These are phyloP conservation scores for Leptothorax acervorum DNA, from an alignment of 2,888 invertebrate genomes.

Conservation along the genomic window DNA sequence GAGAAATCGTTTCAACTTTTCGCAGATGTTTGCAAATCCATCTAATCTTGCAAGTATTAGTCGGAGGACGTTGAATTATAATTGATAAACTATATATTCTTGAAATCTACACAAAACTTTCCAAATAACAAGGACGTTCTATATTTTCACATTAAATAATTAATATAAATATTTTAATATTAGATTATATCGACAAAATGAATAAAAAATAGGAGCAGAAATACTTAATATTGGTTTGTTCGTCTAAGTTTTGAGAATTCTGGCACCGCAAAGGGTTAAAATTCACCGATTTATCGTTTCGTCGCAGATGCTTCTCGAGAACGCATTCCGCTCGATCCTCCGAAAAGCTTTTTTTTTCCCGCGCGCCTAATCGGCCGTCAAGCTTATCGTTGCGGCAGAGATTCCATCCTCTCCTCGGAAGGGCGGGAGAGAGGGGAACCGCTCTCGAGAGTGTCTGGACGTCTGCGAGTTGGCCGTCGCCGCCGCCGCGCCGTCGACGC, in stretches of 20 bases:
- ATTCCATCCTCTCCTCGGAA: background rate
- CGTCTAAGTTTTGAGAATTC: background rate
- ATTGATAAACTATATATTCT: background rate
- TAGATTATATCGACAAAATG: background rate
- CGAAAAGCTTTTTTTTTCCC: conserved; percentile 57
- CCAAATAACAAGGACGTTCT: background rate
- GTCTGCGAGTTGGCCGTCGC: conserved; percentile 62
- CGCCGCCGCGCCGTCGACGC: conserved; percentile 38
- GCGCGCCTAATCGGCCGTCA: conserved; percentile 61
- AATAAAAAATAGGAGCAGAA: background rate
- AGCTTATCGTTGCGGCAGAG: conserved; percentile 44
- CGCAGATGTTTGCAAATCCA: no score
- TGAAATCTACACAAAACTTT: background rate
- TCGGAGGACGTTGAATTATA: background rate
- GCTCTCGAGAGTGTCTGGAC: conserved; percentile 70
- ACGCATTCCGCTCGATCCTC: conserved; percentile 7
- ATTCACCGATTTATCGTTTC: background rate
- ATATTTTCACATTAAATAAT: background rate
- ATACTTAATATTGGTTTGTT: background rate
- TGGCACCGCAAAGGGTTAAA: background rate
- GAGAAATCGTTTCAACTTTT: background rate
- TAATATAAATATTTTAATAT: background rate
- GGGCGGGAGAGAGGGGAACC: background rate
- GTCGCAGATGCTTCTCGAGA: background rate
- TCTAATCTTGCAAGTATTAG: no score